Conservation (phyloP, 2,113 vertebrate genomes). For the Gavia stellata region DNA sequence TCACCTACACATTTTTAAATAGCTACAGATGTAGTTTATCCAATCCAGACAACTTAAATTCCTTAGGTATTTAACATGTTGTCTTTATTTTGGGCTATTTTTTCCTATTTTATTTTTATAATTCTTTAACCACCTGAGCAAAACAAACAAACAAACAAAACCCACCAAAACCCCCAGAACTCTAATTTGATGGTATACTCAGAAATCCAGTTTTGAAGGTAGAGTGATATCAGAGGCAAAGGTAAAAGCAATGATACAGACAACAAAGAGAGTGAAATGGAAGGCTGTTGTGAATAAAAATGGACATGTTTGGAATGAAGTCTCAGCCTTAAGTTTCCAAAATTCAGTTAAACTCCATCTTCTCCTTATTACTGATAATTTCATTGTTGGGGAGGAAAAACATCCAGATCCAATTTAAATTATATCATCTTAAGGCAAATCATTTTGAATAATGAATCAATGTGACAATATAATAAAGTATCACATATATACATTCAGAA, state of each 20-base stretch:
- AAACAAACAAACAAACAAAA: background rate
- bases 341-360: background rate
- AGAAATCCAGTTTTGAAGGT: background rate
- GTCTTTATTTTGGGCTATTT: background rate
- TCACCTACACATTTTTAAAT: background rate
- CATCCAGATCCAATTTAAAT: background rate
- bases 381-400: background rate
- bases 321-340: background rate
- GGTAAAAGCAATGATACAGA: background rate
- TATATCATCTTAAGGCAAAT: background rate
- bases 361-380: background rate
- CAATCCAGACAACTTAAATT: background rate
- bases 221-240: background rate
- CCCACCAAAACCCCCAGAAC: background rate
- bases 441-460: constrained; percentile 10
- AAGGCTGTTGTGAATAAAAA: background rate
- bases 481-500: background rate
- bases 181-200: background rate
- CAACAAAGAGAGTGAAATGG: background rate
- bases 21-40: background rate
- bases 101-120: background rate
- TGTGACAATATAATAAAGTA: background rate
- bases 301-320: background rate
- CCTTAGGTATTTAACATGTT: background rate
- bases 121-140: background rate